These are phyloP conservation scores for Leptopilina boulardi DNA, from an alignment of 1,140 invertebrate species.

Conservation along the genomic window DNA sequence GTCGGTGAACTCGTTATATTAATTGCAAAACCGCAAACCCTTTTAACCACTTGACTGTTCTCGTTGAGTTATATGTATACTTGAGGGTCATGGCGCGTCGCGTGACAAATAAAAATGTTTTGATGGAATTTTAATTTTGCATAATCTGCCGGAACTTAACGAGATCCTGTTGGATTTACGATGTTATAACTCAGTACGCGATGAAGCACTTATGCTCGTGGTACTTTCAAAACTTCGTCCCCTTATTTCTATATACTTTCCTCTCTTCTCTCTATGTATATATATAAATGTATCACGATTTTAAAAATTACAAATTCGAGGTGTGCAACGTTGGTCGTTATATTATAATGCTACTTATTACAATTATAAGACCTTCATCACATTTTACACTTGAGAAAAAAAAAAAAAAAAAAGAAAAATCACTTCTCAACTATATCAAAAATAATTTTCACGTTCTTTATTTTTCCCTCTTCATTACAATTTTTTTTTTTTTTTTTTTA, in stretches of 20 bases:
- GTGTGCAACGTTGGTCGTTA: neutral
- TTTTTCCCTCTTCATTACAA: neutral
- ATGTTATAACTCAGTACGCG: slow-evolving; percentile 31
- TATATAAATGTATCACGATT: neutral
- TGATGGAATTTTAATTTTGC: slow-evolving; percentile 60
- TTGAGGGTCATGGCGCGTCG: slow-evolving; percentile 48
- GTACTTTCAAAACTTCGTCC: slow-evolving; percentile 26
- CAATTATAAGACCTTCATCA: slow-evolving; percentile 18
- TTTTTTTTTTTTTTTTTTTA: too few species aligned
- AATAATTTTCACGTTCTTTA: neutral
- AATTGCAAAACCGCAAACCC: slow-evolving; percentile 57
- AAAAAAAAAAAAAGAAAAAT: neutral
- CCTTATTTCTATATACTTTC: neutral
- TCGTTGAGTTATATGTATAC: slow-evolving; percentile 49
- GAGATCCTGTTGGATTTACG: slow-evolving; percentile 54
- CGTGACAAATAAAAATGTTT: slow-evolving; percentile 52
- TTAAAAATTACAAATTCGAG: slow-evolving; percentile 1
- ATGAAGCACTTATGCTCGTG: slow-evolving; percentile 24
- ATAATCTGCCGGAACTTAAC: slow-evolving; percentile 57
- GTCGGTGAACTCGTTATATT: slow-evolving; percentile 56
- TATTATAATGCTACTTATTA: slow-evolving; percentile 25
- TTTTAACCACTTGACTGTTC: slow-evolving; percentile 55
- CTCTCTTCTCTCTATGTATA: too few species aligned
- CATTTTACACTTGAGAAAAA: neutral
- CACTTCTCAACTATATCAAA: neutral